Evolutionary conservation across 2,113 vertebrate genomes (phyloP).

Genomic region (Brachirus orientalis): DNA sequence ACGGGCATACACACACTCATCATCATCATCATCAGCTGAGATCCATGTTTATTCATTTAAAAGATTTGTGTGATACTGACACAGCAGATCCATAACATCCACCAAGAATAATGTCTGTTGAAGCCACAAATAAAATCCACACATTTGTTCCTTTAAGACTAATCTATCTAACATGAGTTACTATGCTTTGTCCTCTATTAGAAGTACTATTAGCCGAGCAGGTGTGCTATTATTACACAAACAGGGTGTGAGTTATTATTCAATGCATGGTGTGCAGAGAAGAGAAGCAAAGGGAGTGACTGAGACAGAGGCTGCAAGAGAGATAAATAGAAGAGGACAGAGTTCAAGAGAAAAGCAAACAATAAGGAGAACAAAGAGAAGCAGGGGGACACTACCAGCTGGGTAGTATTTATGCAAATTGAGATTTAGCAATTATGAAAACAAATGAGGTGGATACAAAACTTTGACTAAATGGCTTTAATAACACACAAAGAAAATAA

Average conservation of each 20-base stretch:
- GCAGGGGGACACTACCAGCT: constrained; percentile 28
- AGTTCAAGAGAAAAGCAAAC: constrained; percentile 47
- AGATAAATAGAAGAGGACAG: constrained; percentile 42
- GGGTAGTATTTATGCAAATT: constrained; percentile 50
- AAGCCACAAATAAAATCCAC: no score
- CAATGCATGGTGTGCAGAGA: constrained; percentile 30
- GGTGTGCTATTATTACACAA: constrained; percentile 13
- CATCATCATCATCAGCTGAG: constrained; percentile 13
- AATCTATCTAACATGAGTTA: no score
- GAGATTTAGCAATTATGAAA: constrained; percentile 47
- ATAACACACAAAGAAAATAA: neutral
- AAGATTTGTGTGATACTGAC: constrained; percentile 4
- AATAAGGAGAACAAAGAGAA: constrained; percentile 44
- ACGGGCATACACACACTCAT: constrained; percentile 16
- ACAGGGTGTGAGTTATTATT: constrained; percentile 19
- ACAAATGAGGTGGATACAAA: constrained; percentile 32
- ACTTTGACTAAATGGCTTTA: constrained; percentile 4
- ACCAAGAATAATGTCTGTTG: no score
- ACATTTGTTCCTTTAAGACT: no score
- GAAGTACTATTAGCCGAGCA: neutral
- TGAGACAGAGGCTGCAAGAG: constrained; percentile 10
- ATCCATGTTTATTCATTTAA: constrained; percentile 33
- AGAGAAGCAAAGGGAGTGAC: constrained; percentile 12
- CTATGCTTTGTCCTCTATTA: neutral
- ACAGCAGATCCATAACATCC: no score